These are phyloP conservation scores for Cecidostiba fungosa DNA, from an alignment of 2,888 invertebrate genomes.

Conservation along the genomic window DNA sequence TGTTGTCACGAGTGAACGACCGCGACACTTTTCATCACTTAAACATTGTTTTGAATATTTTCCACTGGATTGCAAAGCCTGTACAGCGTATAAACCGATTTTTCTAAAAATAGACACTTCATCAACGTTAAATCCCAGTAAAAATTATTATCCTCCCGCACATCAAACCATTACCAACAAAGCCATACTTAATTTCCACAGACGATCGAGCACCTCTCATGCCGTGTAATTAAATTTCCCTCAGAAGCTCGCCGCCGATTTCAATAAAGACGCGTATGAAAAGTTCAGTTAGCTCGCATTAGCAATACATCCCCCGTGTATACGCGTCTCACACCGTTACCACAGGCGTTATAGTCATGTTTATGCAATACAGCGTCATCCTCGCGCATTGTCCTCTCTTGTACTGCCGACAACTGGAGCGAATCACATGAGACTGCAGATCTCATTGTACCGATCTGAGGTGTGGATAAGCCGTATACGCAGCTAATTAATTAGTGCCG, in stretches of 20 bases:
- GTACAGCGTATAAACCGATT: not conserved
- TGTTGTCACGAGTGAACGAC: not conserved
- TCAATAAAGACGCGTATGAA: not conserved
- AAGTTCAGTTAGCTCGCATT: conserved; percentile 6
- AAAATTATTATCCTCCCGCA: not conserved
- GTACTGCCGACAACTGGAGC: conserved; percentile 48
- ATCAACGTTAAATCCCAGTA: not conserved
- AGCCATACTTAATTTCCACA: not conserved
- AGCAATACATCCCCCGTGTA: not conserved
- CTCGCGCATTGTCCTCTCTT: conserved; percentile 8
- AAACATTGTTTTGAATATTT: not conserved
- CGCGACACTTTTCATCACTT: not conserved
- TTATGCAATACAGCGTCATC: conserved; percentile 42
- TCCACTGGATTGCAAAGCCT: not conserved
- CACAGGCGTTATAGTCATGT: conserved; percentile 1
- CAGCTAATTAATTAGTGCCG: conserved; percentile 49
- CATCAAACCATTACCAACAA: not conserved
- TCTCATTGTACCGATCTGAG: conserved; percentile 32
- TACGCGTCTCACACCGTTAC: conserved; percentile 10
- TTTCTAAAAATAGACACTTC: not conserved
- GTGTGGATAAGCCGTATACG: not conserved
- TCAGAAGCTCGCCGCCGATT: not conserved
- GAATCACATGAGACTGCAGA: conserved; percentile 48
- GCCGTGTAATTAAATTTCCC: not conserved
- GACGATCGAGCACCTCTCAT: not conserved